Conservation (phyloP, 2,113 vertebrate species). For the Microtus montanus region DNA sequence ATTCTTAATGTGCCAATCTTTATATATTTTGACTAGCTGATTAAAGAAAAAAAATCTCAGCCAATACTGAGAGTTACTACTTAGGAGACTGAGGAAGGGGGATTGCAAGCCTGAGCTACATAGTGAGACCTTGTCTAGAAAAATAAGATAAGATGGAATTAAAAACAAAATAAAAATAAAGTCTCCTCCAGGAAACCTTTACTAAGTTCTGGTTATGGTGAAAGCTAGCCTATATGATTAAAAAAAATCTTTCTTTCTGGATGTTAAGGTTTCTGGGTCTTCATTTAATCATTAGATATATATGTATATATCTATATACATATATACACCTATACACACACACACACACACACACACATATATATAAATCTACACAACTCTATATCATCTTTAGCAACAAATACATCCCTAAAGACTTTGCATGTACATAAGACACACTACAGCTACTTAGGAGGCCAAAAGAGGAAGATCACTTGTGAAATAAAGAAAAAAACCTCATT, state of each 20-base stretch:
- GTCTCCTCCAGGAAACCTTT: not conserved
- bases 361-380: not conserved
- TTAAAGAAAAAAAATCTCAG: not conserved
- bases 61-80: not conserved
- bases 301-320: no score
- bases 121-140: not conserved
- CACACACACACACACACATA: no score
- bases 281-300: not conserved
- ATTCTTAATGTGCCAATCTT: not conserved
- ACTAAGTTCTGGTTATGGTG: not conserved
- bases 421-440: not conserved
- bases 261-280: not conserved
- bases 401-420: not conserved
- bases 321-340: no score
- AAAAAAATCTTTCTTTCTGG: not conserved
- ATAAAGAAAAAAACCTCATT: not conserved
- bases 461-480: not conserved
- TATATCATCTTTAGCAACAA: not conserved
- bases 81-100: not conserved
- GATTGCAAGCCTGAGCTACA: not conserved
- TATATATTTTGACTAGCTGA: not conserved
- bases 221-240: not conserved
- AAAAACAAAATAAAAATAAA: not conserved
- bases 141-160: not conserved
- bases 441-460: not conserved